Evolutionary conservation across 2,113 vertebrate species (phyloP), one percentile per base, ranked within the genome.

Genomic region (Mormyrus iriodes): DNA sequence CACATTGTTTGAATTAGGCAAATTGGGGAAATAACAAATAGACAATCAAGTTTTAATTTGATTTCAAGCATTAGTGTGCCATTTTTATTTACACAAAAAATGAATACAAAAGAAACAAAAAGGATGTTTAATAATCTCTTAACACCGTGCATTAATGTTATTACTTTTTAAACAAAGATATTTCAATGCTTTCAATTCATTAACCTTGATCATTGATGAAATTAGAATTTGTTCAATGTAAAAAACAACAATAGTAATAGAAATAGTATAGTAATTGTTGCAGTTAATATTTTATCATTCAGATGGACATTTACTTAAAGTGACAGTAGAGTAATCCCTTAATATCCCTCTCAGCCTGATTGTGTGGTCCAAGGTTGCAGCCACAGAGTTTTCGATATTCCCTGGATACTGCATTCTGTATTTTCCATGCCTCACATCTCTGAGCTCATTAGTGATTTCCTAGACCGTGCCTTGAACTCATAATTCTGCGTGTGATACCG

Each of bases 301-400:
- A 19, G 73, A 79, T 42, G 35, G 73, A 39, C 35, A 19, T 79
- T 42, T 39, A 42, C 39, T 79, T 79, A 17, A 79, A 79, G 73
- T 79, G 35, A 79, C 73, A 79, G 73, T 79, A 79, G 73, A 79
- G 73, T 79, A 42, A 79, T 42, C 52, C 17, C 17, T 53, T 19
- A 53, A 53, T 17, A 53, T 13, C 52, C 17, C 52, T 19, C 73
- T 79, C 31, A 79, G 73, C 73, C 73, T 79, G 31, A 79, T 79
- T 79, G 73, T 79, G 73, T 79, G 73, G 73, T 79, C 73, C 73
- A 79, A 79, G 73, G 73, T 79, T 42, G 31, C 35, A 79, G 73
- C 73, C 73, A 42, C 4, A 17, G 73, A 79, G 73, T 79, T 79
- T 79, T 42, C 13, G 73, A 79, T 69, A 69, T 69, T 31, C 61